Percentiles rank a stretch among this genome's conserved stretches.
phyloP scores from a whole-genome alignment of 2,113 vertebrate species.

The Acrocephalus kingi region DNA sequence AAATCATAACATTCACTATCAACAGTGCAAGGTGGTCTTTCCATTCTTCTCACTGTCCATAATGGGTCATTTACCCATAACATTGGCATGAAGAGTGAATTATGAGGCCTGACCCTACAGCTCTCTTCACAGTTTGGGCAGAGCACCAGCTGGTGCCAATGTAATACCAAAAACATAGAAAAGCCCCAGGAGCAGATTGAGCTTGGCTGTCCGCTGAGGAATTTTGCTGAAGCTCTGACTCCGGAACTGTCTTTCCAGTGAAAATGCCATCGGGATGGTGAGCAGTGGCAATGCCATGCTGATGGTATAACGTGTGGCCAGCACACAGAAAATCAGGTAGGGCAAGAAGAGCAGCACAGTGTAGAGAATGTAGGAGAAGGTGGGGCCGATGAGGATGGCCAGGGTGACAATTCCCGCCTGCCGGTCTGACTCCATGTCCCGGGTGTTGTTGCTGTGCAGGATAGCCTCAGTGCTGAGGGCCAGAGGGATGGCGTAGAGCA shows the following conservation, averaged over 20 bases:
- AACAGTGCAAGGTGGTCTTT: background rate
- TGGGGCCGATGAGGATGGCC: constrained; percentile 93
- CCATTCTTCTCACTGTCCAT: background rate
- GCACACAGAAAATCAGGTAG: constrained; percentile 91
- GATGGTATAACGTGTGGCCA: constrained; percentile 92
- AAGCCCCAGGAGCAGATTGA: constrained; percentile 93
- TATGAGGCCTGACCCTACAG: background rate
- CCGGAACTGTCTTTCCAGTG: constrained; percentile 92
- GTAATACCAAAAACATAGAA: constrained; percentile 95
- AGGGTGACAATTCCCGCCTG: constrained; percentile 95
- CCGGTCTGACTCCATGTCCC: constrained; percentile 95
- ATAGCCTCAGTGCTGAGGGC: constrained; percentile 97
- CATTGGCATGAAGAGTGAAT: background rate
- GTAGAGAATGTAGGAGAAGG: constrained; percentile 90
- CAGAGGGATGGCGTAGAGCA: constrained; percentile 91
- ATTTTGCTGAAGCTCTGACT: constrained; percentile 88
- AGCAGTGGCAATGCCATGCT: constrained; percentile 94
- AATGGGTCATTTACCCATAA: background rate
- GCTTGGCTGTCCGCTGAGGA: constrained; percentile 94
- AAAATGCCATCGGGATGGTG: constrained; percentile 94
- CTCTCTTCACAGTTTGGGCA: constrained; percentile 82
- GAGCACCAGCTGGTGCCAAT: constrained; percentile 84
- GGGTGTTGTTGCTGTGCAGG: constrained; percentile 97
- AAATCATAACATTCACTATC: background rate
- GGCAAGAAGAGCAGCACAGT: constrained; percentile 90